Conservation (phyloP, 2,797 vertebrate genomes). For the Clarias laeviceps region DNA sequence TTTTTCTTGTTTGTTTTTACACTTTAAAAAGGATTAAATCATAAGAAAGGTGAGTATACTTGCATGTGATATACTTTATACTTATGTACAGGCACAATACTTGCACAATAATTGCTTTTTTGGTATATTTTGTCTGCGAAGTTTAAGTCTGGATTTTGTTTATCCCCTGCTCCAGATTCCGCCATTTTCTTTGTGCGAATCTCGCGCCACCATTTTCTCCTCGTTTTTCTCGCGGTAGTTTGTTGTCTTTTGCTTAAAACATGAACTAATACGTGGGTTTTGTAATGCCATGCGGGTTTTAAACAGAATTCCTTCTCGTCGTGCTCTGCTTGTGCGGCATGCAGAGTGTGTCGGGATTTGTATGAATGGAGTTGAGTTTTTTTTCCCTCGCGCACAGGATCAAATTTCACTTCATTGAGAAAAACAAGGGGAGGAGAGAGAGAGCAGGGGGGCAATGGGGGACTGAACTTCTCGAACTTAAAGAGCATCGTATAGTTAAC, state of each 20-base stretch:
- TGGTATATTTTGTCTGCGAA: slow-evolving; percentile 17
- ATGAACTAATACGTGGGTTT: neutral
- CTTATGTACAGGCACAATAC: neutral
- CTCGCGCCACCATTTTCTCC: slow-evolving; percentile 64
- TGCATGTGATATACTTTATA: neutral
- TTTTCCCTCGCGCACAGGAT: slow-evolving; percentile 55
- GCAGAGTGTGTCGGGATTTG: slow-evolving; percentile 52
- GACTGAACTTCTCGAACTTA: slow-evolving; percentile 57
- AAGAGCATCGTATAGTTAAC: slow-evolving; percentile 50
- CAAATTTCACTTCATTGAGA: slow-evolving; percentile 80
- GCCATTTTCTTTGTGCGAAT: slow-evolving; percentile 76
- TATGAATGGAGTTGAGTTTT: slow-evolving; percentile 64
- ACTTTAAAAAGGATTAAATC: slow-evolving; percentile 20
- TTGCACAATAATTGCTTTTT: neutral
- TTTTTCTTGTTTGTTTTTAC: neutral
- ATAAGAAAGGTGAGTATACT: slow-evolving; percentile 53
- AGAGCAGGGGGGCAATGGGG: slow-evolving; percentile 24
- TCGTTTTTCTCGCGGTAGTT: slow-evolving; percentile 10
- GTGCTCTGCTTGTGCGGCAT: slow-evolving; percentile 31
- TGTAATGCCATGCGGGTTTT: slow-evolving; percentile 8
- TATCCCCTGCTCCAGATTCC: slow-evolving; percentile 45
- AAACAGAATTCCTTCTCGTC: neutral
- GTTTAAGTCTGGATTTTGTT: slow-evolving; percentile 52
- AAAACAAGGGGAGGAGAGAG: slow-evolving; percentile 70
- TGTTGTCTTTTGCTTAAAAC: neutral